These are phyloP conservation scores for Ageneiosus marmoratus DNA, from an alignment of 2,113 vertebrate genomes.

Conservation along the genomic window DNA sequence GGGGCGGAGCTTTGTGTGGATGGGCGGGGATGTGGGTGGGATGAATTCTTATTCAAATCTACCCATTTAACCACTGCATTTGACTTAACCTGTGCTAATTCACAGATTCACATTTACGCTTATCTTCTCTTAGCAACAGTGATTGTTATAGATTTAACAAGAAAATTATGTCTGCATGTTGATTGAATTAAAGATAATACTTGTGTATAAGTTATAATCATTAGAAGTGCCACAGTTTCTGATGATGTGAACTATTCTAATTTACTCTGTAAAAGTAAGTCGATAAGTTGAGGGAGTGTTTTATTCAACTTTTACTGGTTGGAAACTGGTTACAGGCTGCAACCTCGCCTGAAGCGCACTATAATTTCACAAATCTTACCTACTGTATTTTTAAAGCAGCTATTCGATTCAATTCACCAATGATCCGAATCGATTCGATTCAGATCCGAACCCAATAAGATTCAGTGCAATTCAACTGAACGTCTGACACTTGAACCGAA, in stretches of 20 bases:
- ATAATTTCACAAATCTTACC: neutral
- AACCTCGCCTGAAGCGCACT: too few species aligned
- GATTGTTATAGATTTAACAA: neutral
- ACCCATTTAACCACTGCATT: too few species aligned
- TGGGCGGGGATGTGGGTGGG: too few species aligned
- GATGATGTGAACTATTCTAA: neutral
- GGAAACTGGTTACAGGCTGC: neutral
- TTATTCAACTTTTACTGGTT: neutral
- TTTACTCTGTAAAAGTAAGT: neutral
- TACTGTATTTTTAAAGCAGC: neutral
- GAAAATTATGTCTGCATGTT: neutral
- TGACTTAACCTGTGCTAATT: too few species aligned
- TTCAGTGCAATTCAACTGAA: neutral
- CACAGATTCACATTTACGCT: too few species aligned
- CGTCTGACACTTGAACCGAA: neutral
- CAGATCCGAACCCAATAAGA: neutral
- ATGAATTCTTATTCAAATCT: too few species aligned
- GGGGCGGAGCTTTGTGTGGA: too few species aligned
- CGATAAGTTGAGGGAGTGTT: neutral
- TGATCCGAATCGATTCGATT: neutral
- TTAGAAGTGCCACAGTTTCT: neutral
- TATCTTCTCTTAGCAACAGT: too few species aligned
- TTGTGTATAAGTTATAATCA: neutral
- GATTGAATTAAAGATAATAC: neutral
- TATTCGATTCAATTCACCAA: neutral